These are phyloP conservation scores for Erpornis zantholeuca DNA, from an alignment of 2,113 vertebrate genomes.

Conservation along the genomic window DNA sequence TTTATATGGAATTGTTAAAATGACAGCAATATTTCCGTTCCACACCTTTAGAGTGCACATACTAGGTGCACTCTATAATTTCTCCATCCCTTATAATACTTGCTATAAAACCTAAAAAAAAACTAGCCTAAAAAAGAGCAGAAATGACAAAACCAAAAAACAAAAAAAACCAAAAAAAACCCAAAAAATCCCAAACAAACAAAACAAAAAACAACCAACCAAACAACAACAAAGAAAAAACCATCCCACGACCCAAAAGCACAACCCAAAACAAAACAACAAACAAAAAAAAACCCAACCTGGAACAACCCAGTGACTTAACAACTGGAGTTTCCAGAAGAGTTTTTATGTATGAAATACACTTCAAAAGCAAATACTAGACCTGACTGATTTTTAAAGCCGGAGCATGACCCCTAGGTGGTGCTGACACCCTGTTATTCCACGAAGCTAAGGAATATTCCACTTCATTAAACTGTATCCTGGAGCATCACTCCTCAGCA, in stretches of 20 bases:
- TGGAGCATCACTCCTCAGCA: background rate
- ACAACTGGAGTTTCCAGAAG: background rate
- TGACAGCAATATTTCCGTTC: background rate
- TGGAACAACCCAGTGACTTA: background rate
- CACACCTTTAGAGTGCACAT: background rate
- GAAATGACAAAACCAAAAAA: background rate
- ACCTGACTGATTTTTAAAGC: background rate
- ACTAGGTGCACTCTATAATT: background rate
- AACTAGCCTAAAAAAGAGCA: background rate
- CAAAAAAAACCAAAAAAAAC: background rate
- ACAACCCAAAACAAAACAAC: too few species aligned
- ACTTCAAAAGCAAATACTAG: background rate
- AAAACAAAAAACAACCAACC: too few species aligned
- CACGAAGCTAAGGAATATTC: background rate
- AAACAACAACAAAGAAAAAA: too few species aligned
- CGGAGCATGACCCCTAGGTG: conserved; percentile 10
- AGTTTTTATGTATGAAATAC: background rate
- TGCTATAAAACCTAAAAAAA: background rate
- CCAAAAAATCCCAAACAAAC: background rate
- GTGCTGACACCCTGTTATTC: background rate
- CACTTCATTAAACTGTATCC: background rate
- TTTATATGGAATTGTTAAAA: background rate
- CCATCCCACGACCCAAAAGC: too few species aligned
- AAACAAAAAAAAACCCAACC: background rate
- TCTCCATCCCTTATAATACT: background rate